Evolutionary conservation across 2,888 invertebrate species (phyloP), one percentile per base, ranked within the genome.

Genomic region (Noctua fimbriata): DNA sequence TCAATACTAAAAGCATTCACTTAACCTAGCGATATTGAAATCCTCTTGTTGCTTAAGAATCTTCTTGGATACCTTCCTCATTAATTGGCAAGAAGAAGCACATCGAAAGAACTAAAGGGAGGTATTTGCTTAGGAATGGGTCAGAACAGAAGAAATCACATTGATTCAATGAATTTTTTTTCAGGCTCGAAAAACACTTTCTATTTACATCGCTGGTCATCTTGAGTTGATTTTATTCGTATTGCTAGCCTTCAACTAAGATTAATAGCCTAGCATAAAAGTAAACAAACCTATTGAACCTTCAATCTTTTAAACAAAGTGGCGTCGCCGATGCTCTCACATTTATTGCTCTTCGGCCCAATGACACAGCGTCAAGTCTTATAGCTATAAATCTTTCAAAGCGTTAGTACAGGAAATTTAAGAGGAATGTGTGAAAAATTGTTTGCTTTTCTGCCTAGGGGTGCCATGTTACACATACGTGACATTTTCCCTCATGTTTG

Each of bases 371-470:
- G 70, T 82, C 83, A 81, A 69, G 52, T 85, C 60, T 71, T 82
- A 60, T 71, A 60, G 49, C 76, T 32, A 86, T 85, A 85, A 83
- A 83, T 86, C 82, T 87, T 47, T 81, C 81, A 81, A 73, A 60
- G 60, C 60, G 32, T 36, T 66, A 24, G 60, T 79, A 63, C 67
- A 16, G 63, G 44, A 58, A 47, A 69, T 67, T 65, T 63, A 28
- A 36, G 32, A 63, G 41, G 47, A 55, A 78, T 65, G 52, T 83
- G 16, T 63, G 52, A 55, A 78, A 78, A 63, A 47, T 63, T 69
- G 52, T 83, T 18, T 58, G 18, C 60, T 78, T 44, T 78, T 49
- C 52, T 47, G 36, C 78, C 24, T 60, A 67, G 12, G 21, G 16
- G 28, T 55, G 9, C 21, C 9, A 44, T 67, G 49, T 76, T n/a